Conservation (phyloP, 2,888 invertebrate species). For the Heliconius ethilla region DNA sequence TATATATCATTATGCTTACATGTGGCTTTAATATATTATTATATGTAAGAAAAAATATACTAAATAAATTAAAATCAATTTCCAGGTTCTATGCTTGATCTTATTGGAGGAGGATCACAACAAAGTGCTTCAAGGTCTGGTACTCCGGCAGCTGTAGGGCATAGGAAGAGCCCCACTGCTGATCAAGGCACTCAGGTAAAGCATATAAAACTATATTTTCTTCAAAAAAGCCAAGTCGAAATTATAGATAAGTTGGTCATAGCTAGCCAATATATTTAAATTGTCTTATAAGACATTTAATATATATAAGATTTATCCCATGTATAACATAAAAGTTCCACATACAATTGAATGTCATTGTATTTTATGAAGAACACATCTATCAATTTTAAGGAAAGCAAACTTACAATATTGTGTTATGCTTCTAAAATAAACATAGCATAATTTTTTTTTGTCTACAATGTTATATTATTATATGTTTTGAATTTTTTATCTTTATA, state of each 20-base stretch:
- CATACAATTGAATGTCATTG: too few relatives aligned
- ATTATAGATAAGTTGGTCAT: too few relatives aligned
- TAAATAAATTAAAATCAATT: conserved; percentile 47
- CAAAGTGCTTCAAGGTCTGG: conserved; percentile 87
- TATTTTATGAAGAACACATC: too few relatives aligned
- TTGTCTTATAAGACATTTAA: too few relatives aligned
- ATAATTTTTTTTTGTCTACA: neutral
- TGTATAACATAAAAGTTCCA: too few relatives aligned
- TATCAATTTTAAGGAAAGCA: too few relatives aligned
- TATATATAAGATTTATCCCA: too few relatives aligned
- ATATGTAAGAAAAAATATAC: neutral
- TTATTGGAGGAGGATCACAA: conserved; percentile 84
- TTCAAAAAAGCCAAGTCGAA: neutral
- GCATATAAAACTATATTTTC: neutral
- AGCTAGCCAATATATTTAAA: too few relatives aligned
- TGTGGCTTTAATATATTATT: neutral
- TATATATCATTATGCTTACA: conserved; percentile 43
- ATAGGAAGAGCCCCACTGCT: conserved; percentile 91
- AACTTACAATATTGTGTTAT: neutral
- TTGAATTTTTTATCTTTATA: too few relatives aligned
- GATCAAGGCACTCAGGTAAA: conserved; percentile 91
- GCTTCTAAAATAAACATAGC: neutral
- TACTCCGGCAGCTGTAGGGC: conserved; percentile 88
- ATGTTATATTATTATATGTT: too few relatives aligned
- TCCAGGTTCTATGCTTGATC: conserved; percentile 84